Base-by-base conservation (phyloP, 2,888 invertebrate genomes). In the Harpagoxenus sublaevis region DNA sequence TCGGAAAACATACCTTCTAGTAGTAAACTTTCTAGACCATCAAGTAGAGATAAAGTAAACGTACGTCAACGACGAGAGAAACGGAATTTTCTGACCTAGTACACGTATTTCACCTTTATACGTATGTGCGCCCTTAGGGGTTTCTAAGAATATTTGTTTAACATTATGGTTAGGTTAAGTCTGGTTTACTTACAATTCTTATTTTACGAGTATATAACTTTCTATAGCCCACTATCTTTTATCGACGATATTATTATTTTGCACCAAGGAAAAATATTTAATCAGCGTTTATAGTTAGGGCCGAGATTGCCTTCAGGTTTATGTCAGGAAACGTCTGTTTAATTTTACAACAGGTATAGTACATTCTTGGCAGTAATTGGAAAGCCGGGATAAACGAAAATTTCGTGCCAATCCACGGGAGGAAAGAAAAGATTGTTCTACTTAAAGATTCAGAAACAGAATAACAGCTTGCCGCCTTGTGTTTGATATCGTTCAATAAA, bases 141-240 rank as follows among this genome's bases (percentile, higher is more conserved):
- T n/a, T 12, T 68, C 31, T 12, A 55, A 57, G 45, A 68, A 57
- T 78, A 68, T 42, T 78, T 78, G 45, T 68, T 68, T 45, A 78
- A 66, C 10, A 31, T 55, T 55, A 28, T 42, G 5, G 12, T 10
- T 12, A 66, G 5, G 12, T 10, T 12, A 66, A 78, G 68, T 78
- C 55, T 23, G 10, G 5, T 55, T 68, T 45, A 57, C n/a, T 78
- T 68, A 42, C 12, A 10, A 4, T n/a, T 51, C 53, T 28, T 31
- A 18, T 12, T 10, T 57, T n/a, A 78, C n/a, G 35, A 35, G 35
- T 35, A 35, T 35, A 35, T 35, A 55, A 23, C 15, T 15, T 68
- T 78, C 42, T 28, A 28, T 18, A 28, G 35, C 31, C 5, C 1
- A 8, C 42, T 18, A 31, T 68, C 10, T 57, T 39, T 68, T 55